Evolutionary conservation across 1,140 invertebrate genomes (phyloP), one percentile per base, ranked within the genome.

Genomic region (Choristoneura fumiferana): DNA sequence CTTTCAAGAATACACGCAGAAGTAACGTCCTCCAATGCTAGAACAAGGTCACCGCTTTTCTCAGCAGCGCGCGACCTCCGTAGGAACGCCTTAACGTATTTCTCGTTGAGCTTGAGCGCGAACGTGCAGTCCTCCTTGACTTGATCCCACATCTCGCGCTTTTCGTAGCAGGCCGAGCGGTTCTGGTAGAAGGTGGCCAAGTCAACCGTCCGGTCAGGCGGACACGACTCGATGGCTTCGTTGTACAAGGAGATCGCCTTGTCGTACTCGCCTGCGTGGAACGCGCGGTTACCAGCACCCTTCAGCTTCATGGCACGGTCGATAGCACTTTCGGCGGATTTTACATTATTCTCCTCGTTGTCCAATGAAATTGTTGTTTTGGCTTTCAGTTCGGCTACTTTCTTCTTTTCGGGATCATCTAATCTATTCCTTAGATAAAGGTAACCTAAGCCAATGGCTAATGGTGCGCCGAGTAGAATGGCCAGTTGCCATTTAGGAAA

Each of bases 121-220:
- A 92, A 92, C 2, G 94, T 93, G 83, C 97, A 98, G 83, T 99
- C 98, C 63, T 93, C 92, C 69, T 97, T 94, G 0, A 98, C 97
- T 62, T 94, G 91, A 58, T 93, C 92, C 91, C 94, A 96, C 82
- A 97, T 96, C 87, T 95, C 95, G 89, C 98, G 90, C 81, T 97
- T 96, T 87, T 98, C 97, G 90, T 97, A 96, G 17, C 96, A 95
- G 36, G 98, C 98, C 4, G 98, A 98, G 78, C 97, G 93, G 78
- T 99, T 99, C 85, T 99, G 98, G 88, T 98, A 98, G 84, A 97
- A 98, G 9, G 95, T 97, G 3, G 97, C 94, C 39, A 98, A 83
- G 65, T 96, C 95, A 1, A 92, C 90, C 29, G 89, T 90, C 69
- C 95, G 92, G 37, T 95, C 93, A 8, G 87, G 71, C 0, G 97